Percentiles rank a stretch among this genome's conserved stretches.
Conservation (phyloP, 2,113 vertebrate genomes). For the Albula goreensis region DNA sequence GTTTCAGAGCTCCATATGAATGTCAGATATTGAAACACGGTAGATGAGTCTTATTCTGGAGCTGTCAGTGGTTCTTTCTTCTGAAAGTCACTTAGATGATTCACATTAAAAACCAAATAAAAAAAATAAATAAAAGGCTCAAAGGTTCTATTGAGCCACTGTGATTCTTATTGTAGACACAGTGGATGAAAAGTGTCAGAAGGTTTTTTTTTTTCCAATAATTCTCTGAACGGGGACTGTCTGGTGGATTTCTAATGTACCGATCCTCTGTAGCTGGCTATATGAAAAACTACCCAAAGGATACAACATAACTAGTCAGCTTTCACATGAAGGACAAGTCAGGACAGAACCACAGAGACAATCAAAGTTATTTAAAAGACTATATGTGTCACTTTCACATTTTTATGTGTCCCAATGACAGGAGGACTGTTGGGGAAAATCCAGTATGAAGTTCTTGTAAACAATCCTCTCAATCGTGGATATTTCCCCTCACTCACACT, state of each 20-base stretch:
- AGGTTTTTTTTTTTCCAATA: background rate
- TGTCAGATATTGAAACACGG: too few species aligned
- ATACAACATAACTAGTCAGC: slow-evolving; percentile 32
- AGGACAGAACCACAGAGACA: slow-evolving; percentile 20
- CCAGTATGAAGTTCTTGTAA: background rate
- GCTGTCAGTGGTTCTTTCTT: background rate
- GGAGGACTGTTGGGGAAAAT: background rate
- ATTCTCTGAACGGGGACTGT: slow-evolving; percentile 17
- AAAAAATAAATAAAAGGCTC: background rate
- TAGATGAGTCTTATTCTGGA: too few species aligned
- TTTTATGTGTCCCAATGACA: background rate
- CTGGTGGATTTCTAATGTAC: slow-evolving; percentile 41
- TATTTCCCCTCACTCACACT: background rate
- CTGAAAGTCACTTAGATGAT: background rate
- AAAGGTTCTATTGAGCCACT: background rate
- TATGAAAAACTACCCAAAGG: slow-evolving; percentile 42
- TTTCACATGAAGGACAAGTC: slow-evolving; percentile 21
- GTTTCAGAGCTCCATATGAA: background rate
- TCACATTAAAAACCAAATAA: background rate
- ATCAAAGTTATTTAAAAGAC: background rate
- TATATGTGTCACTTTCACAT: background rate
- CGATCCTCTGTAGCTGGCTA: slow-evolving; percentile 1
- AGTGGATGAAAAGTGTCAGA: background rate
- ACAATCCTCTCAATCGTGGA: slow-evolving; percentile 1
- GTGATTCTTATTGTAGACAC: background rate